Base-by-base conservation (phyloP, 2,888 invertebrate species). In the Hypercompe scribonia region DNA sequence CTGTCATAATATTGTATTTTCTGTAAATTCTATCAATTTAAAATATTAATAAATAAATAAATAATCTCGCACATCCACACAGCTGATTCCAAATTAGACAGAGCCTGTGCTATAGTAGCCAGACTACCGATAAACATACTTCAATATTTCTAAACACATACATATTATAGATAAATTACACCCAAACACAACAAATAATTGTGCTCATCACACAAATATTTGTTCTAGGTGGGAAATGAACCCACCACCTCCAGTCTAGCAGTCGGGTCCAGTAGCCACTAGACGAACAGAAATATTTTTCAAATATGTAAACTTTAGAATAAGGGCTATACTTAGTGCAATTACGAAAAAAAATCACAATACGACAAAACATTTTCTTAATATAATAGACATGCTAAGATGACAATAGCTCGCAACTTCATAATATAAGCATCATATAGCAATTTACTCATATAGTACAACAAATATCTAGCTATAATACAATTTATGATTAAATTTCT, bases 381-480 rank as follows among this genome's bases (percentile, higher is more conserved):
- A 68, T 54, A 24, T 64, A 33, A 33, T 64, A 3, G 33, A 5
- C 15, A 46, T 11, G 7, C 33, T 21, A 70, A 63, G 34, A 46
- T 39, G 33, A 0, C n/a, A 42, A 13, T 42, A 28, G 3, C 21
- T 31, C 28, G 42, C 36, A 42, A 64, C 34, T 64, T n/a, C 42
- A 46, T 46, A n/a, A 46, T 46, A 21, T n/a, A 34, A 31, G 46
- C 46, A 70, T 70, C 8, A 18, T 64, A 36, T 54, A 71, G 65
- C 34, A 71, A 58, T 65, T 50, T 58, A 70, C 18, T 36, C 21
- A 10, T 58, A 36, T 36, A 46, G 28, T 68, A 18, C 8, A 63
- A 13, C n/a, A 46, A 39, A 33, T 33, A 42, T 15, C 13, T 31
- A 58, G 15, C 28, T 31, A 58, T 28, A 50, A 54, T 33, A 66